These are phyloP conservation scores for Campoletis raptor DNA, from an alignment of 2,888 invertebrate genomes.

Conservation along the genomic window DNA sequence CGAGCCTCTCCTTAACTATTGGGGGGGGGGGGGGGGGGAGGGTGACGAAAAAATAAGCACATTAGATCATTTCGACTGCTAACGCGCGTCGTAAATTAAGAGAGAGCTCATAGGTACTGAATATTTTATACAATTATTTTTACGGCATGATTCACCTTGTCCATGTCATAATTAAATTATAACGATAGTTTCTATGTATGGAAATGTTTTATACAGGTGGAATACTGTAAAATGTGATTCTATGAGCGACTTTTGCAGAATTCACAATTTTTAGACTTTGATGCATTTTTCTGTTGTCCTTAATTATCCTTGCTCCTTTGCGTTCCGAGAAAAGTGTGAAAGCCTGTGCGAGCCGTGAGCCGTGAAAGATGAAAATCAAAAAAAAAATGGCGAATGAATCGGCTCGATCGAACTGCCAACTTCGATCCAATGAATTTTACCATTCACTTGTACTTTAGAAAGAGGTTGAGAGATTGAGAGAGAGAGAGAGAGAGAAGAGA, in stretches of 20 bases:
- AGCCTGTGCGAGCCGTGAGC: neutral
- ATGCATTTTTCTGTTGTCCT: neutral
- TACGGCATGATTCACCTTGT: conserved; percentile 5
- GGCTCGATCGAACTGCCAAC: conserved; percentile 26
- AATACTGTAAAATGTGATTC: conserved; percentile 42
- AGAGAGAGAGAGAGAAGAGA: conserved; percentile 22
- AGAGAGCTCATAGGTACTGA: conserved; percentile 36
- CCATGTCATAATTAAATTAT: conserved; percentile 31
- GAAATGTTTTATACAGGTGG: conserved; percentile 19
- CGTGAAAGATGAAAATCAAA: neutral
- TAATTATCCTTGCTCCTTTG: conserved; percentile 22
- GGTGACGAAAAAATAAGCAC: neutral
- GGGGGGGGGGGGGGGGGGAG: neutral
- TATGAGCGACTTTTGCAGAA: conserved; percentile 40
- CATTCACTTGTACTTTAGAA: conserved; percentile 51
- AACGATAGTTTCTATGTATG: conserved; percentile 15
- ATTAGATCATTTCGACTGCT: conserved; percentile 15
- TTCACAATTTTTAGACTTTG: conserved; percentile 27
- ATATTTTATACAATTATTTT: conserved; percentile 30
- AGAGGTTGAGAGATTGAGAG: conserved; percentile 33
- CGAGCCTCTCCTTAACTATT: conserved; percentile 64
- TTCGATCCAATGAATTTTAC: conserved; percentile 30
- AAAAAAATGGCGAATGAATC: neutral
- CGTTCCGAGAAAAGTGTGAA: neutral
- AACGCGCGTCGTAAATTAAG: neutral